Conservation (phyloP, 2,797 vertebrate species). For the Otus scops region DNA sequence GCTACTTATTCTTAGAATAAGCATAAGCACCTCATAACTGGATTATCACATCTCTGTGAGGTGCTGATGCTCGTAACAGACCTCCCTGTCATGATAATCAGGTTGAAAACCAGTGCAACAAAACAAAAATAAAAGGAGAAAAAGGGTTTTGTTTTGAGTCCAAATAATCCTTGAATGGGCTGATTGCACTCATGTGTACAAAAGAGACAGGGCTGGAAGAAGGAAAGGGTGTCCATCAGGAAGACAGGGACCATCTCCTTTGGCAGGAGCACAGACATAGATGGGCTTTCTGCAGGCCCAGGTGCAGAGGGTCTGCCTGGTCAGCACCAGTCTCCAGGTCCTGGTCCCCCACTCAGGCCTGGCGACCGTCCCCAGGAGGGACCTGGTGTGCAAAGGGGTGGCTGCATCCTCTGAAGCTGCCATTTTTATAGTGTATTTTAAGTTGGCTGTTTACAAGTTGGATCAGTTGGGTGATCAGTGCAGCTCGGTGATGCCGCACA, state of each 20-base stretch:
- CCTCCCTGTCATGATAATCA: neutral
- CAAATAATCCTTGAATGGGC: neutral
- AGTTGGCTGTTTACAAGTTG: neutral
- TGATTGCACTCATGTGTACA: neutral
- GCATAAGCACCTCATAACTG: neutral
- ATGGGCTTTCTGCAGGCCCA: neutral
- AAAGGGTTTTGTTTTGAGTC: neutral
- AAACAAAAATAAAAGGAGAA: neutral
- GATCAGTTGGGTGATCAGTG: rapidly evolving
- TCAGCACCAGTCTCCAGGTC: neutral
- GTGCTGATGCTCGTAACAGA: neutral
- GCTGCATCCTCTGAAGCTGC: neutral
- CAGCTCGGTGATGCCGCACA: rapidly evolving
- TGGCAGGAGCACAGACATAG: neutral
- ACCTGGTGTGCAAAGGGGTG: neutral
- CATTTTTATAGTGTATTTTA: neutral
- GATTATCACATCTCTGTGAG: neutral
- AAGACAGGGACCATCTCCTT: neutral
- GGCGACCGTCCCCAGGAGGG: neutral
- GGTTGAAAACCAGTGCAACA: neutral
- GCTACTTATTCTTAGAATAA: neutral
- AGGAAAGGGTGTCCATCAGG: rapidly evolving
- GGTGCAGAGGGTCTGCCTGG: neutral
- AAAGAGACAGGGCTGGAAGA: neutral
- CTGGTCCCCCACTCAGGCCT: neutral